Conservation (phyloP, 2,888 invertebrate genomes). For the Lumbricus terrestris region DNA sequence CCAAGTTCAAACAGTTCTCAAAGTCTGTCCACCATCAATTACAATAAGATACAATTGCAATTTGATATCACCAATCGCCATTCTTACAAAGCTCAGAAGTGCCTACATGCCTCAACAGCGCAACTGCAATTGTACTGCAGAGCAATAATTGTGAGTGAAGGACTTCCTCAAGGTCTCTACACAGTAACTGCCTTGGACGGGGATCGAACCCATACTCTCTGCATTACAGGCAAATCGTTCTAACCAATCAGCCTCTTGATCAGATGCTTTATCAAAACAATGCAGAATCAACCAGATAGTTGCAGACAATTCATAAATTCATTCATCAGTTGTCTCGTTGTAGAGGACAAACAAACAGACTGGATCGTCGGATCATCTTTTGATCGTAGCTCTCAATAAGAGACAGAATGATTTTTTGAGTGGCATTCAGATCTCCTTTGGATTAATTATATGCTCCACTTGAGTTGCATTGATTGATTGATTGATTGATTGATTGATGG, state of each 20-base stretch:
- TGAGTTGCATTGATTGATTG: not conserved
- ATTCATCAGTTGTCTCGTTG: not conserved
- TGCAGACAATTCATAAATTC: not conserved
- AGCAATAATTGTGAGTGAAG: too few relatives aligned
- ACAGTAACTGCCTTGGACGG: too few relatives aligned
- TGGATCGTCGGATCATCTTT: not conserved
- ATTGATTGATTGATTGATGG: not conserved
- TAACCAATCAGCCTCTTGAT: too few relatives aligned
- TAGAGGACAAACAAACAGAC: not conserved
- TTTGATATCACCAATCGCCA: too few relatives aligned
- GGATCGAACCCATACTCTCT: too few relatives aligned
- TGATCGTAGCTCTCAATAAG: not conserved
- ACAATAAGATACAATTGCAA: not conserved
- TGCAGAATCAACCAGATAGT: not conserved
- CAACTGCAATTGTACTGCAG: too few relatives aligned
- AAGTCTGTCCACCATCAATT: not conserved
- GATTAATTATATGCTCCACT: not conserved
- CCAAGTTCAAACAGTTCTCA: too few relatives aligned
- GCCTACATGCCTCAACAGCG: too few relatives aligned
- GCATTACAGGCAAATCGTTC: too few relatives aligned
- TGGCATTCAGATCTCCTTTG: not conserved
- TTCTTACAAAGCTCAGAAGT: too few relatives aligned
- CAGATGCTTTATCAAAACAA: too few relatives aligned
- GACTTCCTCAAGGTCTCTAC: too few relatives aligned
- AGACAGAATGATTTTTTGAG: not conserved